These are phyloP conservation scores for Oasisia sp. DNA, from an alignment of 2,888 invertebrate species.

Conservation along the genomic window DNA sequence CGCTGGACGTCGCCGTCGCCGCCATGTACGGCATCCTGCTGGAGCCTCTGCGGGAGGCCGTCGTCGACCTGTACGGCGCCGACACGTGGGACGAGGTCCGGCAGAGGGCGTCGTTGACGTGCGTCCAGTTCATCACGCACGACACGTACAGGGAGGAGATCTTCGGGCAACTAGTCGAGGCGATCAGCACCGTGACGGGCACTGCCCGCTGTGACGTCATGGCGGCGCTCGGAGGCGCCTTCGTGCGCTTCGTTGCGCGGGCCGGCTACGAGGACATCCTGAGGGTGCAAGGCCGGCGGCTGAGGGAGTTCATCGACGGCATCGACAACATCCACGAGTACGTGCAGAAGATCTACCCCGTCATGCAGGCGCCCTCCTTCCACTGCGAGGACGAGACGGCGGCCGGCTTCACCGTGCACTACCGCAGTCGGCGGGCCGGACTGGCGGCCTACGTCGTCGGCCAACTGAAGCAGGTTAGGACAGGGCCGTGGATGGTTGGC, in stretches of 20 bases:
- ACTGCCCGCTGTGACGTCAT: constrained; percentile 78
- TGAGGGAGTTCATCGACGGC: constrained; percentile 92
- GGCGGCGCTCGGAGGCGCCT: constrained; percentile 78
- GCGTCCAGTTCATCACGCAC: constrained; percentile 78
- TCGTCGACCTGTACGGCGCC: constrained; percentile 92
- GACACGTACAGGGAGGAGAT: constrained; percentile 86
- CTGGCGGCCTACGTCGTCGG: constrained; percentile 97
- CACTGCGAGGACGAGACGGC: constrained; percentile 95
- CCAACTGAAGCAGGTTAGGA: constrained; percentile 82
- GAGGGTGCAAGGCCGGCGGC: constrained; percentile 78
- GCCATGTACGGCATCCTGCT: constrained; percentile 93
- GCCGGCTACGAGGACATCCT: constrained; percentile 85
- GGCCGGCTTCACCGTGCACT: constrained; percentile 85
- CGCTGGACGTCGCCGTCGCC: constrained; percentile 61
- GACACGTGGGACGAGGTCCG: constrained; percentile 93
- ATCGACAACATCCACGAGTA: constrained; percentile 97
- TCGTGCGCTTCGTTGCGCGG: constrained; percentile 91
- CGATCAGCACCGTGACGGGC: constrained; percentile 50
- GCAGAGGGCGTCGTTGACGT: constrained; percentile 59
- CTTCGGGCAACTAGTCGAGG: constrained; percentile 48
- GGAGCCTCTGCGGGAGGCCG: constrained; percentile 92
- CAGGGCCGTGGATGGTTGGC: constrained; percentile 76
- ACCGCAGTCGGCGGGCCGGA: constrained; percentile 84
- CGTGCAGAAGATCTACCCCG: constrained; percentile 92
- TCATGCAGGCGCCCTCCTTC: constrained; percentile 90